Base-by-base conservation (phyloP, 2,888 invertebrate species). In the Apeira syringaria region DNA sequence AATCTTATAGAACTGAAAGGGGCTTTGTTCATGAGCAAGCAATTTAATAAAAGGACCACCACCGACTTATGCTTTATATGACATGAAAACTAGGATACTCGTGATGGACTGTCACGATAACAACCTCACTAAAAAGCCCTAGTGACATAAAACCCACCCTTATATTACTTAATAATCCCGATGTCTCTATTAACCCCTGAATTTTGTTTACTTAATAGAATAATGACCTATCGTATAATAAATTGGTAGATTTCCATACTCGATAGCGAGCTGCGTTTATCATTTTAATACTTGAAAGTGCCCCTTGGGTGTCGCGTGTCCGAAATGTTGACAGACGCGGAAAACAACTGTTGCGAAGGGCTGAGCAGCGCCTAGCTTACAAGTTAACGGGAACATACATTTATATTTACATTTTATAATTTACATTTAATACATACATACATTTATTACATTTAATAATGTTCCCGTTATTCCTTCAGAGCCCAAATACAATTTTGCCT, bases 161-260 rank as follows among this genome's bases (percentile, higher is more conserved):
- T 56, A 59, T 56, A 68, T 70, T 72, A 66, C 68, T 61, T 82
- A 80, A 83, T 83, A 79, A 70, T 68, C 59, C 37, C 67, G 65
- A 87, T 80, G 84, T 73, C 85, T 89, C 80, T 81, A 87, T 88
- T 85, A 84, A 79, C 80, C 76, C 76, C 72, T 59, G 68, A 75
- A 74, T 72, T 80, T 72, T 88, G 86, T 89, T 88, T 86, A 80
- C 84, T 72, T 87, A 89, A 88, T 89, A 88, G 86, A 83, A 87
- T 88, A 88, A 88, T 82, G 80, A 85, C 81, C 76, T 80, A 80
- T 85, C 80, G 73, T 86, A 83, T 86, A 87, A 86, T 88, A 89
- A 88, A 89, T 87, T 87, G 85, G 83, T 66, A 88, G 88, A 88
- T 89, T 87, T 87, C 81, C 85, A 82, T 88, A 80, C 73, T 74